These are phyloP conservation scores for Ciconia stormi DNA, from an alignment of 2,113 vertebrate species.

Conservation along the genomic window DNA sequence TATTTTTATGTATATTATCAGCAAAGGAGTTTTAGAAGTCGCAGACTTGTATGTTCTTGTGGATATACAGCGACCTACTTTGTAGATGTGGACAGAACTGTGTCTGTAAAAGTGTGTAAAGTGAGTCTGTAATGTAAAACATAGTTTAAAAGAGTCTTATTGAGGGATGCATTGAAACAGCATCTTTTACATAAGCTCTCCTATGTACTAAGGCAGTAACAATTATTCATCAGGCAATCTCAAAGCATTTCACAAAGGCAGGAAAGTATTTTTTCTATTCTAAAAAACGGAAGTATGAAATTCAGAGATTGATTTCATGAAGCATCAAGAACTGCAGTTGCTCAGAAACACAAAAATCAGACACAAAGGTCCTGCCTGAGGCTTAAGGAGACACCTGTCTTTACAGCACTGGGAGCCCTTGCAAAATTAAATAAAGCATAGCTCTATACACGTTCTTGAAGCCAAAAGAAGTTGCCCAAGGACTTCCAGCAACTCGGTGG, in stretches of 20 bases:
- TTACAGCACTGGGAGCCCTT: neutral
- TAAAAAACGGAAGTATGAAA: neutral
- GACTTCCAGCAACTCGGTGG: neutral
- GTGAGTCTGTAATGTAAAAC: neutral
- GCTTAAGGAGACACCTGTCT: neutral
- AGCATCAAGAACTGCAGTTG: neutral
- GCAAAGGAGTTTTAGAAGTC: neutral
- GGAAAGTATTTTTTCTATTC: neutral
- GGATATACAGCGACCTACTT: slow-evolving; percentile 1
- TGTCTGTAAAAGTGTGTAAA: neutral
- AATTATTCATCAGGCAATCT: neutral
- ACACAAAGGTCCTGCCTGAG: neutral
- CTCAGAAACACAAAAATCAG: neutral
- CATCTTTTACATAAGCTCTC: neutral
- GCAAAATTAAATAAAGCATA: neutral
- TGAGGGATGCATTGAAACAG: neutral
- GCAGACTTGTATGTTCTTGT: neutral
- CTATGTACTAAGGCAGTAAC: neutral
- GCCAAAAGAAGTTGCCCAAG: neutral
- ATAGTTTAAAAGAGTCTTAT: neutral
- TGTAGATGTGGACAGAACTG: neutral
- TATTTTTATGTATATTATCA: neutral
- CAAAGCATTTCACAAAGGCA: neutral
- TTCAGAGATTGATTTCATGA: neutral
- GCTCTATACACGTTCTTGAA: rapidly evolving